A percentile compares a stretch with the other conserved stretches of the same genome.
These are phyloP conservation scores for Pardosa pseudoannulata DNA, from an alignment of 2,888 invertebrate genomes.

Conservation along the genomic window DNA sequence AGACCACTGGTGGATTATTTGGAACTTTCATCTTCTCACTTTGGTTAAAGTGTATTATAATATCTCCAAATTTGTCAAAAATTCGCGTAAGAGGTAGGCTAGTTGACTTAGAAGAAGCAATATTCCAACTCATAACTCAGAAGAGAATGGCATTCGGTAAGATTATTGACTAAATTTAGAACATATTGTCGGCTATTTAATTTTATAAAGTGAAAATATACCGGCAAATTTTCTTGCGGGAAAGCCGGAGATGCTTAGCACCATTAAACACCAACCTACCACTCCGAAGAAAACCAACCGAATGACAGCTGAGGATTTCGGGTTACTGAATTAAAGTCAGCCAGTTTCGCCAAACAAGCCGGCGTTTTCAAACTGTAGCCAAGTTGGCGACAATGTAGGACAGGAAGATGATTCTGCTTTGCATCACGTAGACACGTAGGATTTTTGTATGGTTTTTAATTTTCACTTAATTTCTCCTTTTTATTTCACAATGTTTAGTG, in stretches of 20 bases:
- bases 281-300: constrained; percentile 33
- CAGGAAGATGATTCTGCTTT: constrained; percentile 6
- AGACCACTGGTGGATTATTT: constrained; percentile 62
- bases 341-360: constrained; percentile 31
- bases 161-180: background rate
- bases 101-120: constrained; percentile 42
- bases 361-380: background rate
- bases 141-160: constrained; percentile 17
- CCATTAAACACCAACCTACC: background rate
- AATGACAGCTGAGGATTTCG: constrained; percentile 69
- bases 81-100: constrained; percentile 65
- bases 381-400: background rate
- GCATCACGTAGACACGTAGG: too few species aligned
- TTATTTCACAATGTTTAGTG: too few species aligned
- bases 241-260: constrained; percentile 24
- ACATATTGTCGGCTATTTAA: too few species aligned
- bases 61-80: constrained; percentile 62
- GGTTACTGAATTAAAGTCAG: constrained; percentile 59
- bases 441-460: too few species aligned
- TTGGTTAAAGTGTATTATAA: constrained; percentile 55
- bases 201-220: constrained; percentile 26
- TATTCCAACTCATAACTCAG: constrained; percentile 65
- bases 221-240: constrained; percentile 31
- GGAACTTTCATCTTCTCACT: constrained; percentile 62
- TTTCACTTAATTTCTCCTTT: too few species aligned